Evolutionary conservation across 2,888 invertebrate species (phyloP), one percentile per base, ranked within the genome.

Genomic region (Mechanitis messenoides): DNA sequence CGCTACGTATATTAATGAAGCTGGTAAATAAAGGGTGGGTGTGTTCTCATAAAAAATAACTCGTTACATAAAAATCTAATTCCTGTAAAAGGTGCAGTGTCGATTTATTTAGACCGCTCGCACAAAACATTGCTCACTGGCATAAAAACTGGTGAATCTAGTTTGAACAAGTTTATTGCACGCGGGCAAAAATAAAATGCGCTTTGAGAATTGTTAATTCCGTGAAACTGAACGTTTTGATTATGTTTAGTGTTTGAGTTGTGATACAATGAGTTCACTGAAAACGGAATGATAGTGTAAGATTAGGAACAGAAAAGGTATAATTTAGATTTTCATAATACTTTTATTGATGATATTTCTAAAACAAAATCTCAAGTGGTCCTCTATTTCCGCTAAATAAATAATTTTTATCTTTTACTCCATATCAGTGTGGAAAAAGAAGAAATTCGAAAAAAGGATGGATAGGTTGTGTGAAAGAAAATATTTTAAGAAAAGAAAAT

Each of bases 121-220:
- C 20, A 38, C 28, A 55, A 42, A 55, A 35, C 45, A 42, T 31
- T 31, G n/a, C 55, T 42, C 55, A 55, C 11, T 55, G 11, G 45
- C 33, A 59, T 45, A 56, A 60, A 57, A 57, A 67, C 56, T 57
- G 60, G 61, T 62, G 61, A 69, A 68, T 65, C 63, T 63, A 59
- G 66, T 74, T 66, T 53, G 33, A 56, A 68, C 67, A 68, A 72
- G 72, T 85, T 86, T 84, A 87, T 75, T 74, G 71, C 64, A 66
- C 66, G 72, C 60, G 69, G 64, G 77, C 79, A 79, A 83, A 83
- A 85, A 85, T 87, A 86, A 86, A 87, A 83, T 81, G 75, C 82
- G 82, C 81, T 75, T 61, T 69, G 70, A 71, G 87, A 88, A 89
- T 87, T 86, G 87, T 88, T 88, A 88, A 89, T 89, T 87, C 77